These are phyloP conservation scores for Mesopsocus fuscifrons DNA, from an alignment of 2,888 invertebrate species.

Conservation along the genomic window DNA sequence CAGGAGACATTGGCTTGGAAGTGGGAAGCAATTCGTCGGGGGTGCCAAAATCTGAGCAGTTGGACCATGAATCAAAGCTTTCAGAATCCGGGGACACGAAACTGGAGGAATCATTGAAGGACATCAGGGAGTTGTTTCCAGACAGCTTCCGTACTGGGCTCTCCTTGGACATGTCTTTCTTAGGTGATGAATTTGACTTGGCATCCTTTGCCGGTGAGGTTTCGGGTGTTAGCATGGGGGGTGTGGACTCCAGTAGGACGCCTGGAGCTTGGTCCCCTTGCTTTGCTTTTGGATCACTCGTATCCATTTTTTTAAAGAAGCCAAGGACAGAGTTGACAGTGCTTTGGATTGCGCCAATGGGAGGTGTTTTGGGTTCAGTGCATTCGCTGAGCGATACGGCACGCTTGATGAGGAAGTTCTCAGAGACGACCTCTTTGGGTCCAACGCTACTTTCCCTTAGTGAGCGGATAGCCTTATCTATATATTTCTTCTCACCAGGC, in stretches of 20 bases:
- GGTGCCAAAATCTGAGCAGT: slow-evolving; percentile 34
- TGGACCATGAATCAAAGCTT: slow-evolving; percentile 45
- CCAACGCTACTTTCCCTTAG: slow-evolving; percentile 21
- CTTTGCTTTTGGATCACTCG: slow-evolving; percentile 16
- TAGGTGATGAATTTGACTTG: no score
- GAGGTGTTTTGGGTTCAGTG: slow-evolving; percentile 23
- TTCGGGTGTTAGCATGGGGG: slow-evolving; percentile 2
- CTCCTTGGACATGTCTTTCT: neutral
- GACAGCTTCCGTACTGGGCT: slow-evolving; percentile 12
- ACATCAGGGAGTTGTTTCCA: slow-evolving; percentile 8
- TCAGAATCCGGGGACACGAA: slow-evolving; percentile 41
- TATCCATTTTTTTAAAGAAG: slow-evolving; percentile 41
- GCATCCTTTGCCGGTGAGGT: neutral
- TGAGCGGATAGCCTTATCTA: slow-evolving; percentile 19
- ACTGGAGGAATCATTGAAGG: slow-evolving; percentile 22
- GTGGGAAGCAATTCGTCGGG: slow-evolving; percentile 29
- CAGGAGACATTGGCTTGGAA: slow-evolving; percentile 22
- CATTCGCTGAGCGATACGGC: slow-evolving; percentile 38
- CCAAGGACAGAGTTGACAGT: slow-evolving; percentile 59
- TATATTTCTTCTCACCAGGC: slow-evolving; percentile 22
- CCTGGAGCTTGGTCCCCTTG: slow-evolving; percentile 31
- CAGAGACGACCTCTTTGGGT: slow-evolving; percentile 24
- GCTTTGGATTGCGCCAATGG: slow-evolving; percentile 29
- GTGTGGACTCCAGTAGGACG: neutral
- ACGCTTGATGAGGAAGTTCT: slow-evolving; percentile 45